Evolutionary conservation across 2,113 vertebrate species (phyloP).

Genomic region (Hyperoodon ampullatus): DNA sequence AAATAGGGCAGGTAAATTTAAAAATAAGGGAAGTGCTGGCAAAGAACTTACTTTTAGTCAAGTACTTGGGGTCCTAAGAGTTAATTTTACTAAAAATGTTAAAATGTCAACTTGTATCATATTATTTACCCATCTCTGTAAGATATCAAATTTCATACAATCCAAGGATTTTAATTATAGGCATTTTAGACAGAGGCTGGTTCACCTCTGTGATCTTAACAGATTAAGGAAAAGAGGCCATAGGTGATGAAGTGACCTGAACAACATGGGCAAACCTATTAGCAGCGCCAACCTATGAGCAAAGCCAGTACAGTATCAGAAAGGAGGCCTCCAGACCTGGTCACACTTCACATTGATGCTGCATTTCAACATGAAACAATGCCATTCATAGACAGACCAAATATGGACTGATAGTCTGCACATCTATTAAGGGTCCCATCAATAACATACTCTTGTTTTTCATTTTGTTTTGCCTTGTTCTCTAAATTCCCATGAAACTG

Average conservation of each 20-base stretch:
- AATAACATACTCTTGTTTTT: neutral
- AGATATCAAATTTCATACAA: neutral
- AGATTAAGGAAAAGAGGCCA: neutral
- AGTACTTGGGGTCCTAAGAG: neutral
- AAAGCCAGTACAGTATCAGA: neutral
- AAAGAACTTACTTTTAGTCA: neutral
- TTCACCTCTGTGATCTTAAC: neutral
- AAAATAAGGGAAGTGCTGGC: neutral
- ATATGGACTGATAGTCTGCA: fast-evolving
- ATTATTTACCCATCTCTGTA: neutral
- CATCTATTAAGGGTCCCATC: neutral
- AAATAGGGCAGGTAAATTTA: neutral
- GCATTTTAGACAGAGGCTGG: neutral
- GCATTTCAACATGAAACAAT: neutral
- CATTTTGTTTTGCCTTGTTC: neutral
- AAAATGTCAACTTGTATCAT: neutral
- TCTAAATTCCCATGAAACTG: neutral
- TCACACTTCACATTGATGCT: neutral
- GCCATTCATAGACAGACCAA: fast-evolving
- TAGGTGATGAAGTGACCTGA: neutral
- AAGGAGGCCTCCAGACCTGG: no score
- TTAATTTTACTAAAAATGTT: neutral
- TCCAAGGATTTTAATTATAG: neutral
- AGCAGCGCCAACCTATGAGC: no score
- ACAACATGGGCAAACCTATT: neutral